A percentile compares a stretch with the other conserved stretches of the same genome.
Evolutionary conservation across 2,888 invertebrate genomes (phyloP).

Genomic region (Hydrotaea diabolus): DNA sequence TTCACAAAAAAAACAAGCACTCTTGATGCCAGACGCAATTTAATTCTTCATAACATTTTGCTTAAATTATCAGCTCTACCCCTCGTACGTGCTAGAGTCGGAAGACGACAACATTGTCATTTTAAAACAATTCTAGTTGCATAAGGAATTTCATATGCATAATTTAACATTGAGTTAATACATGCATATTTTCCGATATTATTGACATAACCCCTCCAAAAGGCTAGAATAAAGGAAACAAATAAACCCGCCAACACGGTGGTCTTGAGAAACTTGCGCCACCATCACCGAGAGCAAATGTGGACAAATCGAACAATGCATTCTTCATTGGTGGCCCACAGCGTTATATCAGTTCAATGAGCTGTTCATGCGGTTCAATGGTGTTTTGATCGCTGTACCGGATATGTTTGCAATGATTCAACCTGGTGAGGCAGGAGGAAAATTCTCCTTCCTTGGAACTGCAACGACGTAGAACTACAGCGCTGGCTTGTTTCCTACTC

Average conservation of each 20-base stretch:
- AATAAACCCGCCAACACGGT: constrained; percentile 60
- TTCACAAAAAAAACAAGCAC: too few species aligned
- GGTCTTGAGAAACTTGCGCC: constrained; percentile 54
- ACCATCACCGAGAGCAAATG: neutral
- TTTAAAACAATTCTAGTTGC: constrained; percentile 62
- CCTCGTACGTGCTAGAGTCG: constrained; percentile 35
- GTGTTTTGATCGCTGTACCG: constrained; percentile 36
- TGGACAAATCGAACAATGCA: neutral
- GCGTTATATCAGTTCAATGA: too few species aligned
- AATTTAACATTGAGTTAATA: constrained; percentile 65
- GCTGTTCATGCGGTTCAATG: too few species aligned
- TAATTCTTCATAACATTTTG: too few species aligned
- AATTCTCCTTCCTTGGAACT: constrained; percentile 11
- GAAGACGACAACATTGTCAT: constrained; percentile 54
- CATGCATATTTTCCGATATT: constrained; percentile 41
- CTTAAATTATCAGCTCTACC: neutral
- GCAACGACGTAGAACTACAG: neutral
- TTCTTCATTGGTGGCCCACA: constrained; percentile 54
- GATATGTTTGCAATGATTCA: constrained; percentile 50
- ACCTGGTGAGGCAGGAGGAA: neutral
- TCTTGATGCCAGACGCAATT: too few species aligned
- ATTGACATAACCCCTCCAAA: constrained; percentile 61
- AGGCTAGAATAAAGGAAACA: constrained; percentile 62
- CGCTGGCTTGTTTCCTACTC: neutral
- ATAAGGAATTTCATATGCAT: constrained; percentile 68